Conservation (phyloP, 2,113 vertebrate genomes). For the Alces alces region DNA sequence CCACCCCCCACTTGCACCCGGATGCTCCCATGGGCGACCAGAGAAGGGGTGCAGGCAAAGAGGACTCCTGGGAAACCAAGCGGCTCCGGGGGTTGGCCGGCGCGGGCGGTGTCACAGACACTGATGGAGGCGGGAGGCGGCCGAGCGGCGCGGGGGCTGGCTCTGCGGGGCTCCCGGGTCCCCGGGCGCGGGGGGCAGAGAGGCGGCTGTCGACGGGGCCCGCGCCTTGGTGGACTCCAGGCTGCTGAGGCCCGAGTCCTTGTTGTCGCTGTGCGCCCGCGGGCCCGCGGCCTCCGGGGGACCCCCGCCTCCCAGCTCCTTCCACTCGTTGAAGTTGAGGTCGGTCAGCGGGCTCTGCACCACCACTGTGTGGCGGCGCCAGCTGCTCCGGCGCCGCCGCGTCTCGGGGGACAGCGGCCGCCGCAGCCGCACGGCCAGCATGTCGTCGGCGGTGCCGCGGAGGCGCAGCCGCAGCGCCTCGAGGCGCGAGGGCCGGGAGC, state of each 20-base stretch:
- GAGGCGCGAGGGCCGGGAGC: slow-evolving; percentile 81
- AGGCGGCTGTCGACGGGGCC: background rate
- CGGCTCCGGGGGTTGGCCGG: background rate
- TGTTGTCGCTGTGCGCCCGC: slow-evolving; percentile 67
- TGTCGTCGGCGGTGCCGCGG: slow-evolving; percentile 87
- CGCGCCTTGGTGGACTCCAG: slow-evolving; percentile 84
- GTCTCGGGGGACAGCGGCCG: slow-evolving; percentile 91
- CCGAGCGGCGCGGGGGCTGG: slow-evolving; percentile 65
- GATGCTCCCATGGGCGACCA: background rate
- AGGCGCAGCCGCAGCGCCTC: slow-evolving; percentile 87
- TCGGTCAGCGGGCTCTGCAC: slow-evolving; percentile 84
- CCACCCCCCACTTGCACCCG: background rate
- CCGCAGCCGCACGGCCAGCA: slow-evolving; percentile 85
- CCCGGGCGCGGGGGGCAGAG: slow-evolving; percentile 31
- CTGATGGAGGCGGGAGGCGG: slow-evolving; percentile 85
- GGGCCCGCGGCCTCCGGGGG: background rate
- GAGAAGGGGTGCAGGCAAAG: background rate
- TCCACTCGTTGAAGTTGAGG: slow-evolving; percentile 86
- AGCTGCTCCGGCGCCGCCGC: slow-evolving; percentile 89
- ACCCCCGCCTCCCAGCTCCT: slow-evolving; percentile 67
- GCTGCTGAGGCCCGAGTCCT: slow-evolving; percentile 84
- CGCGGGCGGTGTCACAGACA: slow-evolving; percentile 73
- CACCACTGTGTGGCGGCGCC: slow-evolving; percentile 94
- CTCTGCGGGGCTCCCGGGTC: background rate
- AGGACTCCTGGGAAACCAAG: background rate